Conservation (phyloP, 2,113 vertebrate genomes). For the Etia nguti region DNA sequence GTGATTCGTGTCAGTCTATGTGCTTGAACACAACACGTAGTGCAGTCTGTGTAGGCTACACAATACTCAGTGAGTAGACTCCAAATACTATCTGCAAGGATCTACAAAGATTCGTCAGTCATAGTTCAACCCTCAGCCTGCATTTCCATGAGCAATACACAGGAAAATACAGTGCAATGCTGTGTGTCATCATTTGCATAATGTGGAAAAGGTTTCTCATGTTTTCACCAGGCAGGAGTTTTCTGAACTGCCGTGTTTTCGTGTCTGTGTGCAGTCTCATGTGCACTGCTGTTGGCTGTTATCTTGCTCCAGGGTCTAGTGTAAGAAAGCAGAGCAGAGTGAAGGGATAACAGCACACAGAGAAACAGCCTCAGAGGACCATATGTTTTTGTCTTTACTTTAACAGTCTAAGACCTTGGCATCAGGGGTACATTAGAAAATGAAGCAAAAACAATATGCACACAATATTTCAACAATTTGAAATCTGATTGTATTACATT, state of each 20-base stretch:
- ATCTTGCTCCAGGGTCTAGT: not conserved
- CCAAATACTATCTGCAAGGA: not conserved
- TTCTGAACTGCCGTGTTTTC: not conserved
- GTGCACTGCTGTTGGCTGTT: conserved; percentile 20
- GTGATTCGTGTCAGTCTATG: not conserved
- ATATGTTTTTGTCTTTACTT: conserved; percentile 22
- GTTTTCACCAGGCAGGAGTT: conserved; percentile 7
- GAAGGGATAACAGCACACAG: conserved; percentile 1
- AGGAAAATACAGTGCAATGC: not conserved
- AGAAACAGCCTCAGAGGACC: conserved; percentile 8
- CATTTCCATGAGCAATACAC: not conserved
- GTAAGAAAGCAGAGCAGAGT: conserved; percentile 11
- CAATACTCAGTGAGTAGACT: not conserved
- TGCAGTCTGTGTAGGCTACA: not conserved
- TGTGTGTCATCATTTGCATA: conserved; percentile 17
- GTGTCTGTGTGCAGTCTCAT: not conserved
- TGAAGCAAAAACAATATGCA: not conserved
- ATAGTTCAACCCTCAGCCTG: not conserved
- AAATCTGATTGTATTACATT: not conserved
- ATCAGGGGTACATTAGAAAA: conserved; percentile 2
- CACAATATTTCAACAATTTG: not conserved
- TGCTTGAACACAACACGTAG: not conserved
- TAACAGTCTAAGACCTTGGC: not conserved
- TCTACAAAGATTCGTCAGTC: not conserved
- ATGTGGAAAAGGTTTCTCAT: not conserved